These are phyloP conservation scores for Limenitis camilla DNA, from an alignment of 2,888 invertebrate genomes.

Conservation along the genomic window DNA sequence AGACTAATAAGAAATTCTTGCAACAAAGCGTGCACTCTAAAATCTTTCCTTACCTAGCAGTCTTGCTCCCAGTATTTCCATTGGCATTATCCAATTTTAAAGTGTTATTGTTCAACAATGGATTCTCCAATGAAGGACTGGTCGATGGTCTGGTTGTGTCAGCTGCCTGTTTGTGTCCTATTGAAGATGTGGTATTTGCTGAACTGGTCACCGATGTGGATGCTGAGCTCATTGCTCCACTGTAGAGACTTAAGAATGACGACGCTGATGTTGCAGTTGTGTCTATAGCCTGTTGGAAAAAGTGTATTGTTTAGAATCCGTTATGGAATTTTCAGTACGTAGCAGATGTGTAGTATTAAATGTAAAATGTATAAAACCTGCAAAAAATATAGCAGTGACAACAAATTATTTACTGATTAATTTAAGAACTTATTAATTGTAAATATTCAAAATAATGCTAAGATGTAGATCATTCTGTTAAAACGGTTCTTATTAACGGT, in stretches of 20 bases:
- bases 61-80: slow-evolving; percentile 66
- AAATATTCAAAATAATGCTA: too few species aligned
- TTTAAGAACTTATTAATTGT: too few species aligned
- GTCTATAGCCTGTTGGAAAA: slow-evolving; percentile 67
- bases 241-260: slow-evolving; percentile 69
- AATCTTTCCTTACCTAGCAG: slow-evolving; percentile 54
- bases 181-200: slow-evolving; percentile 34
- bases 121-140: slow-evolving; percentile 55
- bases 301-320: too few species aligned
- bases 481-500: too few species aligned
- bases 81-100: slow-evolving; percentile 67
- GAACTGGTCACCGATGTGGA: slow-evolving; percentile 45
- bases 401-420: too few species aligned
- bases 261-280: slow-evolving; percentile 75
- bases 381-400: too few species aligned
- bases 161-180: slow-evolving; percentile 51
- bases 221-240: slow-evolving; percentile 63
- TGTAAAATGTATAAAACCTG: too few species aligned
- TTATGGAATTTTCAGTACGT: too few species aligned
- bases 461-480: too few species aligned
- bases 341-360: too few species aligned
- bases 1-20: too few species aligned
- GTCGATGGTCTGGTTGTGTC: slow-evolving; percentile 55
- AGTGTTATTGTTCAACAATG: slow-evolving; percentile 61
- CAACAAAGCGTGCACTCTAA: too few species aligned